These are phyloP conservation scores for Sapajus apella DNA, from an alignment of 2,113 vertebrate species.

Conservation along the genomic window DNA sequence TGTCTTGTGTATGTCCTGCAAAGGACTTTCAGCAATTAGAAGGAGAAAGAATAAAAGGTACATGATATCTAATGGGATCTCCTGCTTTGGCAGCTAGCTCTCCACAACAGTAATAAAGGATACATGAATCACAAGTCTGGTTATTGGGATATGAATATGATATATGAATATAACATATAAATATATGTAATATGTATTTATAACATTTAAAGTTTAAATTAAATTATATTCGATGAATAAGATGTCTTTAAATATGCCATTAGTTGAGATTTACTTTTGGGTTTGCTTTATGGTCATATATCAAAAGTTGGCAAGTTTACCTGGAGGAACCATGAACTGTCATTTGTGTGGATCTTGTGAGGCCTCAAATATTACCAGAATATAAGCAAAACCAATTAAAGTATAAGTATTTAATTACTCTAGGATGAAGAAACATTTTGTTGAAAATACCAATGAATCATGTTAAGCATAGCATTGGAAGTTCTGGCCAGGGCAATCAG, in stretches of 20 bases:
- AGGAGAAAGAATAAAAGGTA: neutral
- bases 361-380: neutral
- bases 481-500: too few species aligned
- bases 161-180: too few species aligned
- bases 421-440: neutral
- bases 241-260: neutral
- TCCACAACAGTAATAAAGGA: neutral
- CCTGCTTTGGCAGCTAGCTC: neutral
- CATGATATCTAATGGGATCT: neutral
- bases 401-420: neutral
- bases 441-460: neutral
- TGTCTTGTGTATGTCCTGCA: neutral
- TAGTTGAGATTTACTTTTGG: neutral
- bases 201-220: neutral
- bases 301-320: neutral
- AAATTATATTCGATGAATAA: neutral
- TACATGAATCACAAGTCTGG: neutral
- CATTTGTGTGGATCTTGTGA: neutral
- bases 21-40: neutral
- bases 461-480: too few species aligned
- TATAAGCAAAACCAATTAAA: neutral
- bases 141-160: neutral
- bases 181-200: too few species aligned
- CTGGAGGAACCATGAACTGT: neutral
- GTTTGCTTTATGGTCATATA: neutral